These are phyloP conservation scores for Megaceryle alcyon DNA, from an alignment of 2,797 vertebrate genomes.

Conservation along the genomic window DNA sequence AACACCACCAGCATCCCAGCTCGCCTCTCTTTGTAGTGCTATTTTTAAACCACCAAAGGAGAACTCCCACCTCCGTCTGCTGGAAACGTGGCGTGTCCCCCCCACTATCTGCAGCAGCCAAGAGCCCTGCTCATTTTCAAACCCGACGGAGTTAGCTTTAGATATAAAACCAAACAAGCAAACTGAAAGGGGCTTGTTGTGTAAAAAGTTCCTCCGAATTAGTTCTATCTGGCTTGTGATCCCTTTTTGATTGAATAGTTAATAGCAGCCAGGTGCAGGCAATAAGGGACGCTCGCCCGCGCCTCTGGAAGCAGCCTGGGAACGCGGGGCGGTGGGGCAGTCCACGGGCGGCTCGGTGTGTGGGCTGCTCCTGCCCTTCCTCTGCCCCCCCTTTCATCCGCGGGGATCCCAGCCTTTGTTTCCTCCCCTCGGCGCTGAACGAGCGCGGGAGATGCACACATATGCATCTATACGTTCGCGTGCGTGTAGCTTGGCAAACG, in stretches of 20 bases:
- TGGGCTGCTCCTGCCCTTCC: conserved; percentile 60
- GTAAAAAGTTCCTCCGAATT: conserved; percentile 69
- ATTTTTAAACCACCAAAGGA: conserved; percentile 64
- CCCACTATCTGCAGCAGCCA: not conserved
- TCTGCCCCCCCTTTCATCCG: conserved; percentile 19
- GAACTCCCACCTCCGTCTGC: conserved; percentile 55
- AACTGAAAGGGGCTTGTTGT: conserved; percentile 56
- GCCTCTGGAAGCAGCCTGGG: conserved; percentile 60
- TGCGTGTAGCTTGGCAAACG: rapidly evolving
- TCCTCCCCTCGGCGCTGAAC: not conserved
- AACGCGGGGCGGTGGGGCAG: conserved; percentile 38
- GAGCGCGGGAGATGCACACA: not conserved
- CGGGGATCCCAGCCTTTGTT: not conserved
- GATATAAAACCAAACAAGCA: conserved; percentile 64
- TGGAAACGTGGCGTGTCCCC: conserved; percentile 37
- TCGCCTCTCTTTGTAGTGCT: conserved; percentile 23
- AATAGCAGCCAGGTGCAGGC: conserved; percentile 78
- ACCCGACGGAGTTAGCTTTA: conserved; percentile 17
- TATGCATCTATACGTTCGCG: rapidly evolving
- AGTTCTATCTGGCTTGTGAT: conserved; percentile 74
- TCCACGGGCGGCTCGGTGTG: conserved; percentile 60
- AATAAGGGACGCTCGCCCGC: not conserved
- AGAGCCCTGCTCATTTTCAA: conserved; percentile 60
- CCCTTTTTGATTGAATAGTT: conserved; percentile 75
- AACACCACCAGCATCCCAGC: not conserved